A percentile compares a stretch with the other conserved stretches of the same genome.
Conservation (phyloP, 2,113 vertebrate genomes). For the Mirza zaza region DNA sequence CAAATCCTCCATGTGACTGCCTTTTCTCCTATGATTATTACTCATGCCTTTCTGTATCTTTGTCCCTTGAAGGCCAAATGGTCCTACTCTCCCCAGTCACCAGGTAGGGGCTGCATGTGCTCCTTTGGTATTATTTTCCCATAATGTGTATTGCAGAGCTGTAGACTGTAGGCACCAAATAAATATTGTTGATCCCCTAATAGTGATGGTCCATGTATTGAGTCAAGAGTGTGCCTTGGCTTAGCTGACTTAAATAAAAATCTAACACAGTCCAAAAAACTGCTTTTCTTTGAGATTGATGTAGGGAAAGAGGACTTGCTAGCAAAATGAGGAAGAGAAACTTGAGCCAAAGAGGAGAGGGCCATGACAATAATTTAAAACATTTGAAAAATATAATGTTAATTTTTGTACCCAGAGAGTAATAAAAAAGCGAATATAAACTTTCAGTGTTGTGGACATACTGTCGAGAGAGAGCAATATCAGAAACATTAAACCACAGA, state of each 20-base stretch:
- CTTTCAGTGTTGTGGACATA: background rate
- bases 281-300: background rate
- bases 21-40: background rate
- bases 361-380: background rate
- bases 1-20: background rate
- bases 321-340: background rate
- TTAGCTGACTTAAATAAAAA: conserved; percentile 26
- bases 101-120: accelerated
- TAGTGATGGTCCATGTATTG: background rate
- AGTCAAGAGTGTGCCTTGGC: background rate
- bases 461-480: background rate
- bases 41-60: background rate
- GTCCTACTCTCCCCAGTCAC: background rate
- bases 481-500: background rate
- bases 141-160: background rate
- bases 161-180: background rate
- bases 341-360: background rate
- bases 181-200: background rate
- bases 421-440: background rate
- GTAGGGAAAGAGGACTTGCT: background rate
- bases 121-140: background rate
- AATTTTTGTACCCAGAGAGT: background rate
- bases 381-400: background rate
- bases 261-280: background rate
- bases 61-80: background rate